Conservation (phyloP, 2,113 vertebrate species). For the Glaucomys volans region DNA sequence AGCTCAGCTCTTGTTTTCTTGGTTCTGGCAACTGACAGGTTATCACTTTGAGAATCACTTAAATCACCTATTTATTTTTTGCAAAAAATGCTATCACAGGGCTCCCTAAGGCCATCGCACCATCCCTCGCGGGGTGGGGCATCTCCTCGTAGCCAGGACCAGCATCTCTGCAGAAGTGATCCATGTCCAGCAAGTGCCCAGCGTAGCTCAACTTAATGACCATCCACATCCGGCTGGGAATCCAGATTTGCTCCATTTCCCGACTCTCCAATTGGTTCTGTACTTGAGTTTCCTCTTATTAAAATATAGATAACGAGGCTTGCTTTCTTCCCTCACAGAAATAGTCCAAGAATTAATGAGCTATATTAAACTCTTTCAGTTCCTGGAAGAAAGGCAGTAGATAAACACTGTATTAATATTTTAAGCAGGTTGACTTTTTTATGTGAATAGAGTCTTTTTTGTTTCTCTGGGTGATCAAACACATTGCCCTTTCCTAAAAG, state of each 20-base stretch:
- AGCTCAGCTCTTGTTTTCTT: neutral
- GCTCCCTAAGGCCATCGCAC: neutral
- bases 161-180: neutral
- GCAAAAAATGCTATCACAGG: neutral
- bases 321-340: conserved; percentile 58
- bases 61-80: neutral
- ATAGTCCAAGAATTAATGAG: conserved; percentile 74
- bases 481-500: conserved; percentile 43
- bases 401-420: conserved; percentile 79
- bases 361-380: conserved; percentile 74
- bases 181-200: neutral
- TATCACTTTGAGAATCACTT: neutral
- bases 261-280: neutral
- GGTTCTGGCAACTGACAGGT: neutral
- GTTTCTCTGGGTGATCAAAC: conserved; percentile 62
- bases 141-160: neutral
- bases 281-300: conserved; percentile 50
- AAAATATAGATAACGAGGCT: conserved; percentile 71
- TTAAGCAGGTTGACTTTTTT: conserved; percentile 72
- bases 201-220: neutral
- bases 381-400: conserved; percentile 75
- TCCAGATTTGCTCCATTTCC: conserved; percentile 1
- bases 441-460: conserved; percentile 25
- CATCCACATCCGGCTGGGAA: neutral
- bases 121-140: neutral